Evolutionary conservation across 2,113 vertebrate species (phyloP), one percentile per base, ranked within the genome.

Genomic region (Gambusia holbrooki): DNA sequence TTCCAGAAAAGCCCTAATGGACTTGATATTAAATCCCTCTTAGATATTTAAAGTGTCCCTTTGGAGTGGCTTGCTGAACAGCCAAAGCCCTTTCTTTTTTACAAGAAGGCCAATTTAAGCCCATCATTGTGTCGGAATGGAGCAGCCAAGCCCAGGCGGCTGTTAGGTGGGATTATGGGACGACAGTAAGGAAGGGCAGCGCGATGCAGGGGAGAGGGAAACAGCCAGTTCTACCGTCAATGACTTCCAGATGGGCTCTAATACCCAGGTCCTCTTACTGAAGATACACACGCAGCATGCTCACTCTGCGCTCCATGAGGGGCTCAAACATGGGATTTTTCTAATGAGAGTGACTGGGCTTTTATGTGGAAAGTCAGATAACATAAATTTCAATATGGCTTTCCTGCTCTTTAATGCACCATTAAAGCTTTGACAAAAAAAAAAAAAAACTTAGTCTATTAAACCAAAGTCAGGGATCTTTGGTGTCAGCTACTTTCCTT

Each of bases 21-120:
- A 97, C 95, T 96, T 96, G 96, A 97, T 97, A 98, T 97, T 97
- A 98, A 98, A 97, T 96, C 96, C 94, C 93, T 77, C 81, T 94
- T 89, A 95, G 96, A 95, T 96, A 94, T 97, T 97, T 97, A 97
- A 97, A 97, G 96, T 96, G 96, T 96, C 85, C 92, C 94, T 91
- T 94, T 89, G 89, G 97, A 96, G 95, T 94, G 93, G 92, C 93
- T 95, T 91, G 93, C 95, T 91, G 90, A 96, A 94, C 93, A 94
- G 74, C 90, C 87, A 88, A 58, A 79, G 74, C 89, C 92, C 93
- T 92, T 92, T 90, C 75, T 84, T 93, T 92, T 94, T 98, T 97
- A 98, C 96, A 97, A 98, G 97, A 95, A 92, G 94, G 94, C 94
- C 94, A 94, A 95, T 96, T 97, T 96, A 98, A 97, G 94, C 93